Percentiles rank a stretch among this genome's conserved stretches.
These are phyloP conservation scores for Andrena fulva DNA, from an alignment of 2,888 invertebrate species.

Conservation along the genomic window DNA sequence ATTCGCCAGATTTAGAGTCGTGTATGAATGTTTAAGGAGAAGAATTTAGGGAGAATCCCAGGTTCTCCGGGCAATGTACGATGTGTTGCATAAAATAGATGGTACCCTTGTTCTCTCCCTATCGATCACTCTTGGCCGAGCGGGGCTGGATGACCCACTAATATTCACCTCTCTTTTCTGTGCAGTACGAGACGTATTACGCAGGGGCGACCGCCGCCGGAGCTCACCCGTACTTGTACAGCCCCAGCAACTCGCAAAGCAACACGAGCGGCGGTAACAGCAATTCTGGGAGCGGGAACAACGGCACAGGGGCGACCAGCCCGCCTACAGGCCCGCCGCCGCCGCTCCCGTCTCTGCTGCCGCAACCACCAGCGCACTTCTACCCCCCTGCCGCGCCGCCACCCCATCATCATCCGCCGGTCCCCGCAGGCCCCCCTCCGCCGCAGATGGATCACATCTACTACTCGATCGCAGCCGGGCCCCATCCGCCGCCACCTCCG, in stretches of 20 bases:
- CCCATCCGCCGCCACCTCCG: constrained; percentile 76
- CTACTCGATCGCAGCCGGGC: constrained; percentile 79
- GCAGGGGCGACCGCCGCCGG: constrained; percentile 82
- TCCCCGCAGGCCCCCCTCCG: constrained; percentile 77
- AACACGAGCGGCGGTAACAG: constrained; percentile 74
- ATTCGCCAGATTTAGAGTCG: constrained; percentile 6
- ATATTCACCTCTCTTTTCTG: constrained; percentile 46
- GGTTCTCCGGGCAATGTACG: neutral
- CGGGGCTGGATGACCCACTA: neutral
- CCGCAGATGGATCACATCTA: constrained; percentile 81
- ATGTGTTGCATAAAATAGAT: constrained; percentile 8
- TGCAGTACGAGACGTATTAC: constrained; percentile 84
- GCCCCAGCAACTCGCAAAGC: constrained; percentile 83
- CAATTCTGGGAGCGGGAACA: constrained; percentile 72
- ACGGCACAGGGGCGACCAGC: constrained; percentile 77
- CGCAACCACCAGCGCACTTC: constrained; percentile 76
- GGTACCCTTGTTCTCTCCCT: neutral
- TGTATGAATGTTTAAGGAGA: neutral
- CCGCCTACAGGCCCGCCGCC: constrained; percentile 75
- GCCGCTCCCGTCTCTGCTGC: constrained; percentile 72
- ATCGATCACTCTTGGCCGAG: neutral
- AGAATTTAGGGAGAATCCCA: neutral
- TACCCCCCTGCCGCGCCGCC: constrained; percentile 77
- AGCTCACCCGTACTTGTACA: constrained; percentile 84
- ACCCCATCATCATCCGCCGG: constrained; percentile 78